These are phyloP conservation scores for Ptychodera flava DNA, from an alignment of 35 echinoderm and acorn worm genomes.

Conservation along the genomic window DNA sequence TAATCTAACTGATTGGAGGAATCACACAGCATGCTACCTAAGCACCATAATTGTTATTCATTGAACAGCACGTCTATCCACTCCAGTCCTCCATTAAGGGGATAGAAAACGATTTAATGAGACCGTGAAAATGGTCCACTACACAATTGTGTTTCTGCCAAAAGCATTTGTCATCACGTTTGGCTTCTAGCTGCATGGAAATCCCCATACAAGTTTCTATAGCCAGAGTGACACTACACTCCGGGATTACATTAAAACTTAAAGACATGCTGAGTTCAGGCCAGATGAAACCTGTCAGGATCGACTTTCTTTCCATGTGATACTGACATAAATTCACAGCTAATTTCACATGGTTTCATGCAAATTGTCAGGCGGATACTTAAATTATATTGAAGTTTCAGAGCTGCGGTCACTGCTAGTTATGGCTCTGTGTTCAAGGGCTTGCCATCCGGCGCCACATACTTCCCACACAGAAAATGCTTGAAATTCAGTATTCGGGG, in stretches of 20 bases:
- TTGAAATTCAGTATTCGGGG: no score
- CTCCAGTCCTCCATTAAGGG: background rate
- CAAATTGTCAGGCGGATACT: background rate
- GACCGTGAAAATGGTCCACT: background rate
- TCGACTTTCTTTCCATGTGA: background rate
- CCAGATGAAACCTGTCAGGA: background rate
- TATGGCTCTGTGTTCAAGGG: no score
- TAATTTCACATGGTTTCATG: background rate
- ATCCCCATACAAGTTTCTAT: background rate
- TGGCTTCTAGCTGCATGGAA: background rate
- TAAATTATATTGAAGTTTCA: no score
- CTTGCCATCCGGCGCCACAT: no score
- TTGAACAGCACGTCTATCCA: background rate
- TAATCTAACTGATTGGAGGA: background rate
- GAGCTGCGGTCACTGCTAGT: no score
- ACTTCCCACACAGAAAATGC: no score
- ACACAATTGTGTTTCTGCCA: background rate
- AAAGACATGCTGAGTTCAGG: background rate
- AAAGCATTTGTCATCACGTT: background rate
- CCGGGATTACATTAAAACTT: background rate
- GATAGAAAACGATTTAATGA: background rate
- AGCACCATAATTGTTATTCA: background rate
- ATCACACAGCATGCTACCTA: background rate
- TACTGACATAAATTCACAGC: background rate
- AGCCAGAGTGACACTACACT: background rate